Evolutionary conservation across 2,888 invertebrate species (phyloP).

Genomic region (Drosophila meridiana): DNA sequence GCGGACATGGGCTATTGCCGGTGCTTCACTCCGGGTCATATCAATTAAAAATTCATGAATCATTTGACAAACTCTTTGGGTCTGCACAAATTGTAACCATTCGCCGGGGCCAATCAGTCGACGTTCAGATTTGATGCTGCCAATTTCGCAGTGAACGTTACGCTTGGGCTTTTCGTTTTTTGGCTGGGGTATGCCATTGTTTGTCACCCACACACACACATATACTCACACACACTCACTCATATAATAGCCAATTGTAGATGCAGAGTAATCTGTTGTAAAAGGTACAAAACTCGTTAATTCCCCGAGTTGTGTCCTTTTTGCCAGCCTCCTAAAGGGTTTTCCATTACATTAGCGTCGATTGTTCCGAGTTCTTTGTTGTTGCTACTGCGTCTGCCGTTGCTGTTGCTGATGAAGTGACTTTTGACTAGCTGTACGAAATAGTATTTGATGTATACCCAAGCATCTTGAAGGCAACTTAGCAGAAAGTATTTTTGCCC

Average conservation of each 20-base stretch:
- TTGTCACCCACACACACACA: conserved; percentile 26
- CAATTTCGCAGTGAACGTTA: conserved; percentile 22
- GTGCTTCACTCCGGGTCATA: conserved; percentile 40
- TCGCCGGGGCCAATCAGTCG: conserved; percentile 63
- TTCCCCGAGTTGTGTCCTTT: conserved; percentile 42
- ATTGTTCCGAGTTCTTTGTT: conserved; percentile 41
- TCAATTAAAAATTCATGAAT: conserved; percentile 78
- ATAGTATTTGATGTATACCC: conserved; percentile 9
- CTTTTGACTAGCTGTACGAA: conserved; percentile 11
- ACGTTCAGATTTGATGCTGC: conserved; percentile 30
- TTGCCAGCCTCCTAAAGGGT: conserved; percentile 45
- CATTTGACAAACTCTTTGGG: conserved; percentile 78
- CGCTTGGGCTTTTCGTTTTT: conserved; percentile 13
- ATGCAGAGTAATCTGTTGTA: conserved; percentile 72
- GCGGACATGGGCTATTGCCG: neutral
- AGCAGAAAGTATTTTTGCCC: conserved; percentile 12
- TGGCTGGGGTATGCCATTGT: conserved; percentile 26
- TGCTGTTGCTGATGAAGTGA: conserved; percentile 50
- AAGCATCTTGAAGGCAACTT: conserved; percentile 14
- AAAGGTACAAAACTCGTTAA: conserved; percentile 68
- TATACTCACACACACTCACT: neutral
- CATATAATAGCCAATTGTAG: conserved; percentile 34
- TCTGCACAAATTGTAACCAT: conserved; percentile 54
- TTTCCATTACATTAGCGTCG: conserved; percentile 62
- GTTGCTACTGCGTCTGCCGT: conserved; percentile 7